These are phyloP conservation scores for Drosophila pseudotalamancana DNA, from an alignment of 2,888 invertebrate species.

Conservation along the genomic window DNA sequence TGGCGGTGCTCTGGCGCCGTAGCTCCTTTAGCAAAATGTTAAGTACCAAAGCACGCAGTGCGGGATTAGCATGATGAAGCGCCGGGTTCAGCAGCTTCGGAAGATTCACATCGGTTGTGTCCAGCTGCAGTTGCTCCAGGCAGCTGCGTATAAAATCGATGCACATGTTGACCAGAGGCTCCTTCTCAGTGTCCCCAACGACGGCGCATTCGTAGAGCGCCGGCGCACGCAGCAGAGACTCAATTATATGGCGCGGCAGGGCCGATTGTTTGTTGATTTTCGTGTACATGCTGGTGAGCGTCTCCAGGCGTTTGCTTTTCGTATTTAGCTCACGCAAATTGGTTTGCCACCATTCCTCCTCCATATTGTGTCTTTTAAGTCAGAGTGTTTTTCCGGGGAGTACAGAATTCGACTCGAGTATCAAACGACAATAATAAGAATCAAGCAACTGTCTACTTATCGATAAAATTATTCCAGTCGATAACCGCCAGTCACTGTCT, in stretches of 20 bases:
- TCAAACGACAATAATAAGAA: not conserved
- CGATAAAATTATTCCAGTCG: slow-evolving; percentile 14
- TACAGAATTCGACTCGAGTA: not conserved
- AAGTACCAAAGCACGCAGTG: slow-evolving; percentile 88
- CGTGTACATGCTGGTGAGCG: slow-evolving; percentile 84
- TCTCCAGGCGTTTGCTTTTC: slow-evolving; percentile 84
- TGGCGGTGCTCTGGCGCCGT: slow-evolving; percentile 18
- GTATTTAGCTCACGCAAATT: slow-evolving; percentile 84
- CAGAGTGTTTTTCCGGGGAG: no score
- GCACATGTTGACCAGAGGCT: slow-evolving; percentile 86
- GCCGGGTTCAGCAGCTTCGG: slow-evolving; percentile 87
- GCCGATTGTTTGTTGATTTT: slow-evolving; percentile 83
- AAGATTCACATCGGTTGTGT: slow-evolving; percentile 83
- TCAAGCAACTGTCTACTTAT: slow-evolving; percentile 6
- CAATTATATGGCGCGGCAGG: slow-evolving; percentile 83
- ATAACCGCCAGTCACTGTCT: slow-evolving; percentile 37
- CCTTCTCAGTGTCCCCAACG: slow-evolving; percentile 80
- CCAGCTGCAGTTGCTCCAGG: slow-evolving; percentile 81
- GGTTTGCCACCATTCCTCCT: slow-evolving; percentile 85
- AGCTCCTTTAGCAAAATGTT: slow-evolving; percentile 86
- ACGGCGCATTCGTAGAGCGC: slow-evolving; percentile 87
- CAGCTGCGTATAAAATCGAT: slow-evolving; percentile 88
- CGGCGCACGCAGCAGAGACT: slow-evolving; percentile 85
- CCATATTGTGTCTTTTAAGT: slow-evolving; percentile 58
- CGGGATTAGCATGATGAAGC: slow-evolving; percentile 87